phyloP scores from a whole-genome alignment of 1,140 invertebrate species.

The Teleopsis dalmanni region DNA sequence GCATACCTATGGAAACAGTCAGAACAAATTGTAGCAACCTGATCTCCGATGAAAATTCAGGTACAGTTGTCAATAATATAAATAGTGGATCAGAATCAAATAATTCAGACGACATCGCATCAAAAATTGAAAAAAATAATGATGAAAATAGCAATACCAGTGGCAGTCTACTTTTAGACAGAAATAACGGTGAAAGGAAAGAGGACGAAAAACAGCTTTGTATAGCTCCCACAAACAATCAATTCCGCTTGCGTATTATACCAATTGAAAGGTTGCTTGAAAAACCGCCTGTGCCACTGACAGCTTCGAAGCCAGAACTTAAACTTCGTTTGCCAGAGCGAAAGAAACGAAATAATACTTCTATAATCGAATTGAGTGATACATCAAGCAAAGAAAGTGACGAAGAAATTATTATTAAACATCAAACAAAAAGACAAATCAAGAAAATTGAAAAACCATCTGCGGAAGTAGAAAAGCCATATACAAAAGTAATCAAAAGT shows the following conservation, averaged over 20 bases:
- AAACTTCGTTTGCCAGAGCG: slow-evolving; percentile 5
- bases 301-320: not conserved
- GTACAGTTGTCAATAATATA: too few relatives aligned
- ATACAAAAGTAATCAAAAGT: not conserved
- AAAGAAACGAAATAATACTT: slow-evolving; percentile 15
- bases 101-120: too few relatives aligned
- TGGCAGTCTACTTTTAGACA: too few relatives aligned
- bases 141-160: too few relatives aligned
- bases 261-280: slow-evolving; percentile 33
- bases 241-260: slow-evolving; percentile 36
- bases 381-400: slow-evolving; percentile 15
- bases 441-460: not conserved
- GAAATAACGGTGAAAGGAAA: not conserved
- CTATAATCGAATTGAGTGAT: slow-evolving; percentile 27
- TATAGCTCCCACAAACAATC: not conserved
- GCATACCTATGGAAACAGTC: too few relatives aligned
- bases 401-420: not conserved
- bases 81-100: too few relatives aligned
- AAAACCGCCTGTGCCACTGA: slow-evolving; percentile 13
- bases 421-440: not conserved
- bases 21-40: too few relatives aligned
- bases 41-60: too few relatives aligned
- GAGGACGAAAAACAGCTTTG: not conserved
- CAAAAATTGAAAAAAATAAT: too few relatives aligned
- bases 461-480: not conserved